Percentiles rank a stretch among this genome's conserved stretches.
phyloP scores from a whole-genome alignment of 2,797 vertebrate genomes.

The Parauchenoglanis ngamensis region DNA sequence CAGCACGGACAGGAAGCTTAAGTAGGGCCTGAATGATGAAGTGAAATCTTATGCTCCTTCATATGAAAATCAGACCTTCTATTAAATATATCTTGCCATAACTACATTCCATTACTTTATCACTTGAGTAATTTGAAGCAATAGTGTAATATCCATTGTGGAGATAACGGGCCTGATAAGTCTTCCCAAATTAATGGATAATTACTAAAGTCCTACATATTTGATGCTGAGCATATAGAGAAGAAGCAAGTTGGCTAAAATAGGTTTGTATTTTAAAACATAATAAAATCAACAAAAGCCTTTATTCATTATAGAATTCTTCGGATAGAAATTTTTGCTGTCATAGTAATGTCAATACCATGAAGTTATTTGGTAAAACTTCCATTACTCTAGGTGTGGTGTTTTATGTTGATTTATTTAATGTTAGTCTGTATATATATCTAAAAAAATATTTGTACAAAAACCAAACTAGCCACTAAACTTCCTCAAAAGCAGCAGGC shows the following conservation, averaged over 20 bases:
- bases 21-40: not conserved
- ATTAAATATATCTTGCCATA: slow-evolving; percentile 10
- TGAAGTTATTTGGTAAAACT: not conserved
- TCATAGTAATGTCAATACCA: not conserved
- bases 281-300: not conserved
- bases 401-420: too few relatives aligned
- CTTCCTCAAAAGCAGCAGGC: not conserved
- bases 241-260: not conserved
- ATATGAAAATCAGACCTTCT: slow-evolving; percentile 10
- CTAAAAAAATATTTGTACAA: too few relatives aligned
- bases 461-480: not conserved
- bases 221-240: not conserved
- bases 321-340: not conserved
- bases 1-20: slow-evolving; percentile 23
- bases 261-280: not conserved
- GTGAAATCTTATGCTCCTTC: not conserved
- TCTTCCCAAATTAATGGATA: not conserved
- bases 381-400: not conserved
- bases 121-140: slow-evolving; percentile 20
- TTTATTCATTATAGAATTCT: not conserved
- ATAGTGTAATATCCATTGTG: slow-evolving; percentile 10
- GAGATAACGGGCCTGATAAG: slow-evolving; percentile 18
- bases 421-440: not conserved
- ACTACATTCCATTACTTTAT: slow-evolving; percentile 19
- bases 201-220: slow-evolving; percentile 7